Evolutionary conservation across 2,888 invertebrate species (phyloP).

Genomic region (Nesidiocoris tenuis): DNA sequence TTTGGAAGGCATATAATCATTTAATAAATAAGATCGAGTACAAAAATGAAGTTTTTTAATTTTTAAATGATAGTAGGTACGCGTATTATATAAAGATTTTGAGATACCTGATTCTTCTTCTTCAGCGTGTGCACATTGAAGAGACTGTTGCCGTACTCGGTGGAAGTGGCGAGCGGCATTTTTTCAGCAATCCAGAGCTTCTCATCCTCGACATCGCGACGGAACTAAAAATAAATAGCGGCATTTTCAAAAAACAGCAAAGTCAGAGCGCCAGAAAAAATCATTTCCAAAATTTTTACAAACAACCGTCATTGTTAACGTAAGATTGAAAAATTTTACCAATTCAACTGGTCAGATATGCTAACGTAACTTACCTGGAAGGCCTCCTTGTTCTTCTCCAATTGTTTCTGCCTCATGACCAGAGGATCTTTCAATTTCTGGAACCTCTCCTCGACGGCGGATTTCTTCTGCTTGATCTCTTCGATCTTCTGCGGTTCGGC

Average conservation of each 20-base stretch:
- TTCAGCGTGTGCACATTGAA: constrained; percentile 97
- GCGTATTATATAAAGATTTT: too few species aligned
- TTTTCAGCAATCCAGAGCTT: constrained; percentile 97
- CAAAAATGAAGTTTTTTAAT: too few species aligned
- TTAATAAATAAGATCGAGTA: too few species aligned
- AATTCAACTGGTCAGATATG: too few species aligned
- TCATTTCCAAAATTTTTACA: too few species aligned
- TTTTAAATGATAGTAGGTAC: too few species aligned
- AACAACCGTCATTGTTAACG: too few species aligned
- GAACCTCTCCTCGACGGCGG: constrained; percentile 90
- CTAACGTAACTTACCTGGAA: constrained; percentile 70
- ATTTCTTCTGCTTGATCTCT: constrained; percentile 92
- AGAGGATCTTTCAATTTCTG: constrained; percentile 92
- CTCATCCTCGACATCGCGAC: constrained; percentile 97
- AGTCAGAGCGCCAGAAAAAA: background rate
- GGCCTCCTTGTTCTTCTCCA: constrained; percentile 97
- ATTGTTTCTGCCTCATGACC: constrained; percentile 78
- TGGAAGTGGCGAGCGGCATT: constrained; percentile 87
- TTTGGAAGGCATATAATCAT: too few species aligned
- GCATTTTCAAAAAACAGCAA: background rate
- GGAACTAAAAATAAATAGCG: constrained; percentile 63
- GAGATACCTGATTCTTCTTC: constrained; percentile 90
- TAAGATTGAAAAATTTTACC: too few species aligned
- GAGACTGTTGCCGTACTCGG: constrained; percentile 92
- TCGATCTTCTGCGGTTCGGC: constrained; percentile 95